Percentiles rank a stretch among this genome's conserved stretches.
phyloP scores from a whole-genome alignment of 2,888 invertebrate species.

The Mythimna pallens region DNA sequence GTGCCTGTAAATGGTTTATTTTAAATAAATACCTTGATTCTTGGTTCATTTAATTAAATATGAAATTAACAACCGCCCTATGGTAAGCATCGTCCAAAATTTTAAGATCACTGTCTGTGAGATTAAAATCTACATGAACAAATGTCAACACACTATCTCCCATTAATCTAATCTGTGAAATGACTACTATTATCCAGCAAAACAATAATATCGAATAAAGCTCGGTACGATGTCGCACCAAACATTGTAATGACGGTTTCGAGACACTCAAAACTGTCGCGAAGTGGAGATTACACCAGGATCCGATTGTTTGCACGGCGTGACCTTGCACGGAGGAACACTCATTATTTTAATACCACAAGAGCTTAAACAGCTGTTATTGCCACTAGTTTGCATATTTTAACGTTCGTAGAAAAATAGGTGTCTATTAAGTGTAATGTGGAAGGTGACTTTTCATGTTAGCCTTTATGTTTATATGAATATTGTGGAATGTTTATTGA shows the following conservation, averaged over 20 bases:
- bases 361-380: constrained; percentile 52
- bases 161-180: not conserved
- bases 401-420: constrained; percentile 22
- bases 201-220: constrained; percentile 2
- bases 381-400: constrained; percentile 54
- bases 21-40: too few species aligned
- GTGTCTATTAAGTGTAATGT: constrained; percentile 13
- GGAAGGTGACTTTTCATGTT: constrained; percentile 38
- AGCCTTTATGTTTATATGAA: not conserved
- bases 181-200: not conserved
- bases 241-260: constrained; percentile 71
- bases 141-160: too few species aligned
- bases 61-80: too few species aligned
- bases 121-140: too few species aligned
- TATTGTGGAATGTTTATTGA: constrained; percentile 2
- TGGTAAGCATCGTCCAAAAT: too few species aligned
- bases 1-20: too few species aligned
- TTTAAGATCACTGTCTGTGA: too few species aligned
- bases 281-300: constrained; percentile 73
- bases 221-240: constrained; percentile 52
- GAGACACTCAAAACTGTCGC: constrained; percentile 72
- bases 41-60: too few species aligned
- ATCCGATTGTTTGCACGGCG: constrained; percentile 77
- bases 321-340: constrained; percentile 75
- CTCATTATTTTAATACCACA: constrained; percentile 74